phyloP scores from a whole-genome alignment of 2,888 invertebrate species.

The Drosophila longiperda region DNA sequence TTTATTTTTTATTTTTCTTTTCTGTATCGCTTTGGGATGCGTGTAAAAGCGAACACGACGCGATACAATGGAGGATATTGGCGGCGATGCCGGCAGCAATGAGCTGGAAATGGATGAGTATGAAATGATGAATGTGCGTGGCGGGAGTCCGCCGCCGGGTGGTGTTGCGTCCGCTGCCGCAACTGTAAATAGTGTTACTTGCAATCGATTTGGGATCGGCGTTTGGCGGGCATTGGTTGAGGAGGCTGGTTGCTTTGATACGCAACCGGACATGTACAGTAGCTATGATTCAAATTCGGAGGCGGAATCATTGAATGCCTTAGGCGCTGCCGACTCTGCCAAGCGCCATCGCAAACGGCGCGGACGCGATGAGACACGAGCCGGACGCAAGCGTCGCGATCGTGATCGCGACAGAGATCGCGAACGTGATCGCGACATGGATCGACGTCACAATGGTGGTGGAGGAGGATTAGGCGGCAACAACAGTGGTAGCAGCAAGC shows the following conservation, averaged over 20 bases:
- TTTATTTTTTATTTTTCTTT: background rate
- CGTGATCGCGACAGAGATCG: slow-evolving; percentile 61
- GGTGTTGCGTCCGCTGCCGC: slow-evolving; percentile 15
- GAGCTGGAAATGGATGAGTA: slow-evolving; percentile 88
- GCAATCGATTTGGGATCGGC: slow-evolving; percentile 14
- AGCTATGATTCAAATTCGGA: slow-evolving; percentile 86
- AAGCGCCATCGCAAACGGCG: slow-evolving; percentile 83
- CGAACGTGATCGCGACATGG: slow-evolving; percentile 82
- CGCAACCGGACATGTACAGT: slow-evolving; percentile 86
- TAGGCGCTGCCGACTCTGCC: slow-evolving; percentile 80
- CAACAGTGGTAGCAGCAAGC: slow-evolving; percentile 75
- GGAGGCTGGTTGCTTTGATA: slow-evolving; percentile 85
- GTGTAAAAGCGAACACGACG: slow-evolving; percentile 64
- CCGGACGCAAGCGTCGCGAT: slow-evolving; percentile 84
- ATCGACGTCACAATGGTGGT: slow-evolving; percentile 86
- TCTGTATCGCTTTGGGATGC: background rate
- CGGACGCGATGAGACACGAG: slow-evolving; percentile 73
- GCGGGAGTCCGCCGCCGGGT: slow-evolving; percentile 88
- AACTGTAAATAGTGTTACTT: background rate
- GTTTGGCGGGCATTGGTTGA: slow-evolving; percentile 47
- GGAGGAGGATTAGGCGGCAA: slow-evolving; percentile 65
- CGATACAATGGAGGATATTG: slow-evolving; percentile 57
- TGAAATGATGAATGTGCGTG: slow-evolving; percentile 92
- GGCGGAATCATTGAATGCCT: slow-evolving; percentile 61
- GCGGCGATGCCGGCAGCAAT: slow-evolving; percentile 85